phyloP scores from a whole-genome alignment of 2,888 invertebrate genomes.

The Latrodectus elegans region DNA sequence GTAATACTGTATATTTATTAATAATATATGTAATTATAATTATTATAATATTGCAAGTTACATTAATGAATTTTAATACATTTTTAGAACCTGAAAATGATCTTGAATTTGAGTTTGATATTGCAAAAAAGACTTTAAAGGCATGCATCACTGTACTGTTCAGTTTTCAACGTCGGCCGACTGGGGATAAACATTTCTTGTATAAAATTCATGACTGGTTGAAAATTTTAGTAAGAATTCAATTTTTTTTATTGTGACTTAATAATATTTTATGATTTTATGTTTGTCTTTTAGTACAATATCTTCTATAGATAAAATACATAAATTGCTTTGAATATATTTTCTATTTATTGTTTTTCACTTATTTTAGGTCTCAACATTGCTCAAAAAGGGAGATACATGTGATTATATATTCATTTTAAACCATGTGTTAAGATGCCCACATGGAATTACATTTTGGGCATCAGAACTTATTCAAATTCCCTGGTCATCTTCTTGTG shows the following conservation, averaged over 20 bases:
- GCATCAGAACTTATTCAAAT: conserved; percentile 42
- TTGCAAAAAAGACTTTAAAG: not conserved
- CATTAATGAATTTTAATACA: no score
- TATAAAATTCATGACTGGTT: not conserved
- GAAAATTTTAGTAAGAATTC: not conserved
- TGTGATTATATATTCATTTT: conserved; percentile 33
- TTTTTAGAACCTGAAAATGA: no score
- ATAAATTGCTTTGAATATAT: not conserved
- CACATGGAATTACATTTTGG: conserved; percentile 47
- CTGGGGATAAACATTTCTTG: not conserved
- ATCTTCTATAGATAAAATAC: no score
- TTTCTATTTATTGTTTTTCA: not conserved
- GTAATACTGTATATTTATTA: no score
- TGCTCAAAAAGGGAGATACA: conserved; percentile 10
- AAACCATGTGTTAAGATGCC: conserved; percentile 50
- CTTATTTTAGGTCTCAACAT: not conserved
- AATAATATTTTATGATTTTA: not conserved
- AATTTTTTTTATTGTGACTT: not conserved
- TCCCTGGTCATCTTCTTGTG: conserved; percentile 17
- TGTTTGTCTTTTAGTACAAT: no score
- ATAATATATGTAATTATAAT: no score
- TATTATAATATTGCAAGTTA: no score
- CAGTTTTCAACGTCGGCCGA: not conserved
- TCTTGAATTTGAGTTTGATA: not conserved
- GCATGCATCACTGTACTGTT: not conserved